These are phyloP conservation scores for Eledona agricola DNA, from an alignment of 2,888 invertebrate species.

Conservation along the genomic window DNA sequence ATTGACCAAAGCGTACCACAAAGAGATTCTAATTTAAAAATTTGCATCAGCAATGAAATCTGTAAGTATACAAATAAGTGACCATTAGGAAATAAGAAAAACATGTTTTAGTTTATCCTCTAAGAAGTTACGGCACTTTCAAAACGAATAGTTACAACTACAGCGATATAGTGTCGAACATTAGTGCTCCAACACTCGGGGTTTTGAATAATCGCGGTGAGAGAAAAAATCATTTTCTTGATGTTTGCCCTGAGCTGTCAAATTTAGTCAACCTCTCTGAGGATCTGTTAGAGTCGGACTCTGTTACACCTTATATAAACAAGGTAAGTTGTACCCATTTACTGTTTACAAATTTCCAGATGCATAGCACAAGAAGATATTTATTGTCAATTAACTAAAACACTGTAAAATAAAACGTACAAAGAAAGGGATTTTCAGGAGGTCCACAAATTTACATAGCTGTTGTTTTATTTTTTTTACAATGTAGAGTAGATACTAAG, in stretches of 20 bases:
- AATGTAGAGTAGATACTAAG: too few relatives aligned
- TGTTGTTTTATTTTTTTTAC: too few relatives aligned
- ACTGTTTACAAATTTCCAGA: not conserved
- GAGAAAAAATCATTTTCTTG: constrained; percentile 41
- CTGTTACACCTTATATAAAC: constrained; percentile 40
- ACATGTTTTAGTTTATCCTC: constrained; percentile 25
- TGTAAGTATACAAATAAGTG: not conserved
- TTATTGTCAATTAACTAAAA: not conserved
- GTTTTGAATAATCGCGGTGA: constrained; percentile 3
- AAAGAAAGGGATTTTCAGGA: constrained; percentile 2
- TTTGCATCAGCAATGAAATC: constrained; percentile 1
- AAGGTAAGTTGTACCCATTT: constrained; percentile 40
- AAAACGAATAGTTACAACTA: constrained; percentile 19
- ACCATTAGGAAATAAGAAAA: not conserved
- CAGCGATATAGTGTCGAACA: not conserved
- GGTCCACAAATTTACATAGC: too few relatives aligned
- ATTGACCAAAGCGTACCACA: not conserved
- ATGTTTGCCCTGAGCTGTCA: constrained; percentile 46
- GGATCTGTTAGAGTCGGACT: constrained; percentile 41
- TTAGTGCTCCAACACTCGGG: constrained; percentile 2
- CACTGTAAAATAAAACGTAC: constrained; percentile 7
- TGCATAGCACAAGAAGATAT: too few relatives aligned
- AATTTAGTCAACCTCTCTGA: constrained; percentile 42
- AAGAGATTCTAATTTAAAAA: constrained; percentile 5
- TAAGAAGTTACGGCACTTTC: constrained; percentile 26